Evolutionary conservation across 1,140 invertebrate genomes (phyloP), one percentile per base, ranked within the genome.

Genomic region (Adelges cooleyi): DNA sequence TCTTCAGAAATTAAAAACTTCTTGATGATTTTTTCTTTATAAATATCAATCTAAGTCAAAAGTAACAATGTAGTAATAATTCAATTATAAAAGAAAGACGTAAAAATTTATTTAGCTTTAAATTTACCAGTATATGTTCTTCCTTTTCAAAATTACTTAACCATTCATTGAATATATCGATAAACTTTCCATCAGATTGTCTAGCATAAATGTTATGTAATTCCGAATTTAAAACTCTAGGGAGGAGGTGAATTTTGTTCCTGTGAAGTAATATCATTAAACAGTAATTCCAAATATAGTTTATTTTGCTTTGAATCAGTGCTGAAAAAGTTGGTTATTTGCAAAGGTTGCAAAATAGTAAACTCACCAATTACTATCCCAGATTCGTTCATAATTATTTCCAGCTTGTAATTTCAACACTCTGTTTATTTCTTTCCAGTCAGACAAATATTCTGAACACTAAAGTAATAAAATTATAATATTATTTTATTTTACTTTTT

Each of bases 91-190:
- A n/a, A n/a, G n/a, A n/a, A n/a, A n/a, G n/a, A n/a, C n/a, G n/a
- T n/a, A n/a, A n/a, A n/a, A n/a, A n/a, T n/a, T n/a, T n/a, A n/a
- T n/a, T n/a, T n/a, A n/a, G n/a, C n/a, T n/a, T n/a, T n/a, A n/a
- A n/a, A n/a, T n/a, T 51, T 51, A 51, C 50, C n/a, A 51, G 33
- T 51, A 51, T 51, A 51, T 51, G 33, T 10, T 51, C 25, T 51
- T 51, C 25, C 33, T 51, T 51, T 17, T 33, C 0, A 29, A 3
- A 17, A 18, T 51, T 17, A 25, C 33, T 51, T 51, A 51, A 51
- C 25, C 50, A 51, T n/a, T 51, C 20, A 11, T 20, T 51, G 20
- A 51, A 51, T 51, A 4, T 51, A 1, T 18, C n/a, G 13, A 51
- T 33, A 51, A 51, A 51, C 33, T 51, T 51, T 4, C 25, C 50